A percentile compares a stretch with the other conserved stretches of the same genome.
Conservation (phyloP, 2,113 vertebrate genomes). For the Lutjanus erythropterus region DNA sequence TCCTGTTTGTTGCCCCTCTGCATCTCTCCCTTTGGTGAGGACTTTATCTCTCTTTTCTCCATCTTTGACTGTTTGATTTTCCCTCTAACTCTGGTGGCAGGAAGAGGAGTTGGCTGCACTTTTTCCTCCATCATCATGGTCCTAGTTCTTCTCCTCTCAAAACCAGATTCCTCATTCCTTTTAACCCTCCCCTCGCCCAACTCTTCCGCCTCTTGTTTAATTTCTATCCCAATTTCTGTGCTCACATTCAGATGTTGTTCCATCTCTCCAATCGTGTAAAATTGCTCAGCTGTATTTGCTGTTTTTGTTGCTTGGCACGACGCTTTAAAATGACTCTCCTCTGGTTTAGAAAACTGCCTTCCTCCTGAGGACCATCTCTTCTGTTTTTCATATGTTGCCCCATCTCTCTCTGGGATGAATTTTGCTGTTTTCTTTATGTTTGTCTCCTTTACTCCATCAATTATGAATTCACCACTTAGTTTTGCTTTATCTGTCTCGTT, state of each 20-base stretch:
- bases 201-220: background rate
- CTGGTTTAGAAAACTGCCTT: slow-evolving; percentile 1
- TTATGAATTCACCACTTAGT: background rate
- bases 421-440: background rate
- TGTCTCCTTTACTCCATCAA: background rate
- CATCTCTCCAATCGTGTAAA: background rate
- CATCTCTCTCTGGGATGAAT: background rate
- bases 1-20: background rate
- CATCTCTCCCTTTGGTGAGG: background rate
- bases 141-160: background rate
- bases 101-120: background rate
- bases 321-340: no score
- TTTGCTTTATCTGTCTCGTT: no score
- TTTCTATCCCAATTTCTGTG: background rate
- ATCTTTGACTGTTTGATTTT: no score
- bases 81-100: accelerated
- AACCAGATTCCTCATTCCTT: background rate
- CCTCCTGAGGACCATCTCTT: background rate
- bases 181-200: background rate
- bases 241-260: background rate
- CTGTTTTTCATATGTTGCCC: background rate
- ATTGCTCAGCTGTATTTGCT: background rate
- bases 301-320: background rate
- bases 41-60: background rate
- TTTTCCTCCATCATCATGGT: accelerated